Conservation (phyloP, 1,140 invertebrate species). For the Drosophila orena region DNA sequence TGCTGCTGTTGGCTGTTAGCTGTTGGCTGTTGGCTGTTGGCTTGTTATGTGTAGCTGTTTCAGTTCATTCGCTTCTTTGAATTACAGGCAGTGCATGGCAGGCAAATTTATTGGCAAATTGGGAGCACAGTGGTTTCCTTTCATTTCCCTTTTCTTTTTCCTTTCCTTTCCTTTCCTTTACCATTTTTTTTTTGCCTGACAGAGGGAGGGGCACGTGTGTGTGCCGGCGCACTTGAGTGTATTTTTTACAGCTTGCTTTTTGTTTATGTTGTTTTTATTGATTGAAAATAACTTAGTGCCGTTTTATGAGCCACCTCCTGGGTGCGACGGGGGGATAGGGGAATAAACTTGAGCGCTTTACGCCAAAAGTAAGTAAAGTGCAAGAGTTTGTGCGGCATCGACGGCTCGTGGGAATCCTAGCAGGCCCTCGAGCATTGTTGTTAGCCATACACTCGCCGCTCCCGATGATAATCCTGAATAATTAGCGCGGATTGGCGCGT, state of each 20-base stretch:
- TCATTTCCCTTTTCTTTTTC: conserved; percentile 10
- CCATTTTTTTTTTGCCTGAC: neutral
- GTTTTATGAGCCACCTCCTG: conserved; percentile 63
- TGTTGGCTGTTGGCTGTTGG: neutral
- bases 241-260: conserved; percentile 79
- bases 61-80: conserved; percentile 52
- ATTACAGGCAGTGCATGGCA: conserved; percentile 74
- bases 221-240: conserved; percentile 57
- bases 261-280: conserved; percentile 83
- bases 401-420: conserved; percentile 25
- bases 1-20: neutral
- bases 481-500: conserved; percentile 50
- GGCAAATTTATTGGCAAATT: conserved; percentile 83
- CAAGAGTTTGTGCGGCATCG: conserved; percentile 2
- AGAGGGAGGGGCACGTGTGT: conserved; percentile 9
- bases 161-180: neutral
- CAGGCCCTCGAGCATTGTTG: conserved; percentile 21
- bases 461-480: conserved; percentile 54
- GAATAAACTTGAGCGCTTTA: conserved; percentile 73
- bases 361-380: conserved; percentile 77
- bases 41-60: conserved; percentile 25
- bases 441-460: neutral
- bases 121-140: conserved; percentile 74
- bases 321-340: neutral
- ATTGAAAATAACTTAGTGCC: conserved; percentile 82